Evolutionary conservation across 2,797 vertebrate species (phyloP), one percentile per base, ranked within the genome.

Genomic region (Arrhamphus sclerolepis): DNA sequence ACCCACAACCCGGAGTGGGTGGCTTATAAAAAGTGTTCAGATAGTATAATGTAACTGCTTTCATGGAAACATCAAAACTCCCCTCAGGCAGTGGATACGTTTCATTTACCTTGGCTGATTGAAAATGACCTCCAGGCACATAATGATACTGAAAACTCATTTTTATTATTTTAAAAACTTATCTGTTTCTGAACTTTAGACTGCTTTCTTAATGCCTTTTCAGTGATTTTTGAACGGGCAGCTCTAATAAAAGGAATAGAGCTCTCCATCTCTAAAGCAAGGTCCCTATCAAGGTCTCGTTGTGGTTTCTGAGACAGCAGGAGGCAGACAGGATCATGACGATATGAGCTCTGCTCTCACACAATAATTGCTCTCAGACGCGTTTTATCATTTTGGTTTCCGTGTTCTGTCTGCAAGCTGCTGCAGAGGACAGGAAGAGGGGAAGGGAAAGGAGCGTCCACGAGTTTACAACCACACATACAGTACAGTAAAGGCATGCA

Each of bases 311-410:
- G 47, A 39, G 54, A 62, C 72, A 68, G 70, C 43, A 64, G 64
- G 61, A 78, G 52, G 74, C 57, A 73, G 79, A 81, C 73, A 46
- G 43, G 70, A 71, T 54, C 53, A 28, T 59, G 46, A 69, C 72
- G 78, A 87, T 83, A 75, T 77, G 71, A 77, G 69, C 55, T 63
- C 48, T 34, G 72, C 69, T 65, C 75, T 75, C 80, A 82, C 76
- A 80, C 54, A 20, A 55, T 89, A 91, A 92, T 89, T 89, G 62
- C 76, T 88, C 85, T 88, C 86, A 89, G 83, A 69, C 81, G 83
- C 9, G 54, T 84, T 76, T 79, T 59, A 73, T 80, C 56, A 70
- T 75, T 80, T 72, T 28, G 22, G 20, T 56, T 79, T 72, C 70
- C 65, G 46, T 40, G 29, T 47, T 72, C 58, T 62, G 69, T 75